Conservation (phyloP, 2,113 vertebrate species). For the Toxotes jaculatrix region DNA sequence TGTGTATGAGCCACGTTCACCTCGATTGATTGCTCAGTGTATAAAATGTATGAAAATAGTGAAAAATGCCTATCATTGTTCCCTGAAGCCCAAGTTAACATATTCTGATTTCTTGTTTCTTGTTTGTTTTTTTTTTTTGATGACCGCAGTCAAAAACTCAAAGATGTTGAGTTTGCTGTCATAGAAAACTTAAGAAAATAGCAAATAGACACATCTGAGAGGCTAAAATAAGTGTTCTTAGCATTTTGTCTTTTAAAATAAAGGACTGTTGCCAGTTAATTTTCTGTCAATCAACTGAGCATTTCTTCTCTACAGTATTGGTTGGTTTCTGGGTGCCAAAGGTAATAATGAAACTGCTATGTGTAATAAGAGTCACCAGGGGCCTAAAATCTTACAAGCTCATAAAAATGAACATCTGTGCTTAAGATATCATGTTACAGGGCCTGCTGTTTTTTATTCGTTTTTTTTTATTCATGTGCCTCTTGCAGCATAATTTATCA, state of each 20-base stretch:
- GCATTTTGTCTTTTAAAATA: background rate
- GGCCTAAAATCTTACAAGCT: background rate
- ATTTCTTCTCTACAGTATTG: background rate
- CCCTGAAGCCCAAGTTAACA: background rate
- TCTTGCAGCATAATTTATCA: background rate
- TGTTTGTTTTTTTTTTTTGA: too few relatives aligned
- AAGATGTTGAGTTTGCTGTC: too few relatives aligned
- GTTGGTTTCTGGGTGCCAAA: background rate
- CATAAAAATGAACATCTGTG: background rate
- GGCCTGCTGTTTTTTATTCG: background rate
- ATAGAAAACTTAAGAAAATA: too few relatives aligned
- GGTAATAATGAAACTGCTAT: background rate
- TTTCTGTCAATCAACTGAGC: background rate
- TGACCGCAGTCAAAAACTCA: too few relatives aligned
- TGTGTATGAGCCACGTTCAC: slow-evolving; percentile 12
- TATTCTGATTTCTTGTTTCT: too few relatives aligned
- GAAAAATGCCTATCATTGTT: background rate
- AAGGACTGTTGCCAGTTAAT: background rate
- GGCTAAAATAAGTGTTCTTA: background rate
- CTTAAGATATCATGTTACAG: background rate
- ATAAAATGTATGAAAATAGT: background rate
- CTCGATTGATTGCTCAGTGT: background rate
- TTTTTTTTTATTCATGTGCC: background rate
- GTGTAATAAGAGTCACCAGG: background rate
- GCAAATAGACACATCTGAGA: background rate